Evolutionary conservation across 1,140 invertebrate genomes (phyloP), one percentile per base, ranked within the genome.

Genomic region (Euwallacea fornicatus): DNA sequence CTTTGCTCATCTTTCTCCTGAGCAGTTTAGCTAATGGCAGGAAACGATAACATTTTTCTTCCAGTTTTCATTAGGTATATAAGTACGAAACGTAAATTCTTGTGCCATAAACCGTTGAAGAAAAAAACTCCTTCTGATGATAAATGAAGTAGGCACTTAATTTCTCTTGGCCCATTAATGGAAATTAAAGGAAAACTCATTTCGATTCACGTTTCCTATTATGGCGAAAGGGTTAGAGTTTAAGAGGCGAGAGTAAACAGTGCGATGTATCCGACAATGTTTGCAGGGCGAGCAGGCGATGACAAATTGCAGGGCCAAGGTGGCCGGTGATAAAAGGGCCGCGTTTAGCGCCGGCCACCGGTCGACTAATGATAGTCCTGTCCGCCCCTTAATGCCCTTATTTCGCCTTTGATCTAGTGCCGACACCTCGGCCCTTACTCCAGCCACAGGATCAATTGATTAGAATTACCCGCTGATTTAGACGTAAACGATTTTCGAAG

Each of bases 331-430:
- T 80, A 79, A 80, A 80, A 78, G 78, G 78, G 71, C 66, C 72
- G 66, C 78, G 76, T 77, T 80, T 80, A 80, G 76, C 74, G 72
- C 74, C 75, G 78, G 73, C 78, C 78, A 77, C 69, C 74, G 77
- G 76, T 72, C 76, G 76, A 78, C 78, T 80, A 80, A 80, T 79
- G 79, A 80, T 77, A 75, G 74, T 75, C 76, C 77, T 75, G 75
- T 74, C 76, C 77, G 72, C 77, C 76, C 78, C 76, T 77, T 75
- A 76, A 76, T 75, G 74, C 77, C 75, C 76, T 79, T 78, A 79
- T 79, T 78, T 74, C 76, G 77, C 76, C 77, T 80, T 80, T 78
- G 78, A 79, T 78, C 78, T 79, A 78, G 73, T 78, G 78, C 76
- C 76, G 79, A 79, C 78, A 79, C 77, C 76, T 76, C 69, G 66